phyloP scores from a whole-genome alignment of 2,113 vertebrate genomes.

The Lucifuga dentata region DNA sequence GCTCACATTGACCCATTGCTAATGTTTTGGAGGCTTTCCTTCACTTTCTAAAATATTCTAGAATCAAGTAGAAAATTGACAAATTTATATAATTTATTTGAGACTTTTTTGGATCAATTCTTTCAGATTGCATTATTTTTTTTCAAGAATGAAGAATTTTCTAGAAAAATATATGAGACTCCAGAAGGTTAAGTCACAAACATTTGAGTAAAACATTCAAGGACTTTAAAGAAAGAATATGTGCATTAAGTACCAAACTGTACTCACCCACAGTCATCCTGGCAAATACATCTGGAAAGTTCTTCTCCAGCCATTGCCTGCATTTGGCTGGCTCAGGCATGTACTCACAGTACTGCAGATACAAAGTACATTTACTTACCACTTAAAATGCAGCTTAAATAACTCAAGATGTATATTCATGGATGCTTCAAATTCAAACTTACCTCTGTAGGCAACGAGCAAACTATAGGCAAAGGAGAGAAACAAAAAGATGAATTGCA shows the following conservation, averaged over 20 bases:
- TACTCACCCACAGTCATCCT: conserved; percentile 95
- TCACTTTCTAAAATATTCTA: no score
- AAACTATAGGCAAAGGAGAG: conserved; percentile 74
- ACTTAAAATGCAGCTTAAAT: neutral
- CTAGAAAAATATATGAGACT: no score
- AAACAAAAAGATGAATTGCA: neutral
- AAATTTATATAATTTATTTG: no score
- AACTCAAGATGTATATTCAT: neutral
- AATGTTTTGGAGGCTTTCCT: no score
- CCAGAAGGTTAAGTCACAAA: no score
- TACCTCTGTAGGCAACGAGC: conserved; percentile 86
- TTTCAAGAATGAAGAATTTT: no score
- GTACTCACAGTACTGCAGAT: conserved; percentile 95
- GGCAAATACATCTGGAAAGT: conserved; percentile 97
- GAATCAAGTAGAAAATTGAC: no score
- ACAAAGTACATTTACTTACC: conserved; percentile 8
- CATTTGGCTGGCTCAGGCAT: conserved; percentile 99
- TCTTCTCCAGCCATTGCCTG: conserved; percentile 98
- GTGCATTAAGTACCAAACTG: neutral
- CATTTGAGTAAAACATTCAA: no score
- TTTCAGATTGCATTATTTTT: no score
- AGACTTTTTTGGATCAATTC: no score
- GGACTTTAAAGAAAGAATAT: neutral
- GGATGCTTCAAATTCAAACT: conserved; percentile 17
- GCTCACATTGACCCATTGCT: no score